Evolutionary conservation across 2,888 invertebrate species (phyloP).

Genomic region (Aphrophora alni): DNA sequence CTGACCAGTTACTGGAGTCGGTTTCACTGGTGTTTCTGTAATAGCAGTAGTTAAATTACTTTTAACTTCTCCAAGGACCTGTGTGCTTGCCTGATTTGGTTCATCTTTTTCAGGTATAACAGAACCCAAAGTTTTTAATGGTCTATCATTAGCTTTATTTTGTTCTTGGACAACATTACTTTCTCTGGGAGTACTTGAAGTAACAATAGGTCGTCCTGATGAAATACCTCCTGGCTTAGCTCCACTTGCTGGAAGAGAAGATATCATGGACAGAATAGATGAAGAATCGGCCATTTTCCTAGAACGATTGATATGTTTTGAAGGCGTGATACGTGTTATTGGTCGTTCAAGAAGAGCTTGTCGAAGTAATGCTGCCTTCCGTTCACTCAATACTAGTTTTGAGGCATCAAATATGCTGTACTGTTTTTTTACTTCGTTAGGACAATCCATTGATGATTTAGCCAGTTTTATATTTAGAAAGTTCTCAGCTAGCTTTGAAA

Average conservation of each 20-base stretch:
- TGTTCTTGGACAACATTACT: background rate
- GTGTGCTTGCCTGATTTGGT: background rate
- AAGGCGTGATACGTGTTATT: background rate
- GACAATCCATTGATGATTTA: background rate
- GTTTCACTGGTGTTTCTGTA: background rate
- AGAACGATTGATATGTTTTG: background rate
- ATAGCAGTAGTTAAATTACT: background rate
- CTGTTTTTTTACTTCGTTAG: background rate
- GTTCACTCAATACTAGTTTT: background rate
- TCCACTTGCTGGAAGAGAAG: background rate
- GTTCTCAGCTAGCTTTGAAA: slow-evolving; percentile 51
- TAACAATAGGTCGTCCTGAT: background rate
- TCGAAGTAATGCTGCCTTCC: background rate
- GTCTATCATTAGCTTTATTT: background rate
- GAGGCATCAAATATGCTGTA: background rate
- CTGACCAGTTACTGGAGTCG: background rate
- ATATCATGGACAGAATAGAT: background rate
- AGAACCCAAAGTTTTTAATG: background rate
- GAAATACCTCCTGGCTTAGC: background rate
- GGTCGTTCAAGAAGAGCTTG: background rate
- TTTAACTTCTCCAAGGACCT: background rate
- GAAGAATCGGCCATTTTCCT: background rate
- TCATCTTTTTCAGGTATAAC: background rate
- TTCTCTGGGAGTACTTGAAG: background rate
- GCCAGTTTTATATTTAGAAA: slow-evolving; percentile 47